Percentiles rank a stretch among this genome's conserved stretches.
Evolutionary conservation across 2,113 vertebrate genomes (phyloP).

Genomic region (Dasyornis broadbenti): DNA sequence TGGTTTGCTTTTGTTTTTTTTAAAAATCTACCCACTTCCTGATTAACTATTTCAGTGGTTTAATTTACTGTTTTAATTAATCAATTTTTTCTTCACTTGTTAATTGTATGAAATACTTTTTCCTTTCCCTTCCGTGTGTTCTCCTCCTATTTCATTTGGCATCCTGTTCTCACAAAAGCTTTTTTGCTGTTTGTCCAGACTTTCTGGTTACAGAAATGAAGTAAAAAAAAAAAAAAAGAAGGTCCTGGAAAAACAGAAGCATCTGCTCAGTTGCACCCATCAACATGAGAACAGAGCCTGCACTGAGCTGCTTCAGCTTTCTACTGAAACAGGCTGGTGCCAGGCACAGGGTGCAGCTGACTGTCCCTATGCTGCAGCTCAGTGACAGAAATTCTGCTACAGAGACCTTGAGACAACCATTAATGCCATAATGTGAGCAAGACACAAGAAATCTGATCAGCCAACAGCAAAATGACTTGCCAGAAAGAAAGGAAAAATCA

Average conservation of each 20-base stretch:
- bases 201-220: neutral
- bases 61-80: neutral
- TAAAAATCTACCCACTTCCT: neutral
- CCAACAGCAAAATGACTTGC: neutral
- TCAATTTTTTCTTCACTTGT: neutral
- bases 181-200: neutral
- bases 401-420: neutral
- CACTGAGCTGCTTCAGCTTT: neutral
- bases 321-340: neutral
- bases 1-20: neutral
- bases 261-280: neutral
- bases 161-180: neutral
- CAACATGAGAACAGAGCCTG: neutral
- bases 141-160: neutral
- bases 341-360: neutral
- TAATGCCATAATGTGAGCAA: rapidly evolving
- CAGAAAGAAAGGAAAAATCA: neutral
- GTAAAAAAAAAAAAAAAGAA: neutral
- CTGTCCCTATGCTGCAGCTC: neutral
- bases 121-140: neutral
- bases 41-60: neutral
- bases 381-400: neutral
- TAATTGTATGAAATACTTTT: neutral
- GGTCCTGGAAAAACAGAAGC: neutral
- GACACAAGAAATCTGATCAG: neutral